A percentile compares a stretch with the other conserved stretches of the same genome.
phyloP scores from a whole-genome alignment of 2,113 vertebrate species.

The Felis chaus region DNA sequence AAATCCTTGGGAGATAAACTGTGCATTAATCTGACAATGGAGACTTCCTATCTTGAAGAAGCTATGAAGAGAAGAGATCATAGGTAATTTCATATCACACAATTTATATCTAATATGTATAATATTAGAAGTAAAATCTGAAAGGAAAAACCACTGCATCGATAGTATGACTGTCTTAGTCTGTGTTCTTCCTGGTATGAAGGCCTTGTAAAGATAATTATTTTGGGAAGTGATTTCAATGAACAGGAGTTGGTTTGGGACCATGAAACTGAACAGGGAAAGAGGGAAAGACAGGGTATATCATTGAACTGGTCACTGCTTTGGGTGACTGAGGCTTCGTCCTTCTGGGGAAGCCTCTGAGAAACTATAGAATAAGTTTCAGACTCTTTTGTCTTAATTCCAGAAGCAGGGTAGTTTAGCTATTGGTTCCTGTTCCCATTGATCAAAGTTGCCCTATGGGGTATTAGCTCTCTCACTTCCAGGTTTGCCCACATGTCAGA shows the following conservation, averaged over 20 bases:
- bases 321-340: not conserved
- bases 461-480: not conserved
- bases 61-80: not conserved
- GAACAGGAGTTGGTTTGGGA: not conserved
- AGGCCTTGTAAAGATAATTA: not conserved
- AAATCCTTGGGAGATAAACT: not conserved
- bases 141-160: not conserved
- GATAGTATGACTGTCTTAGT: not conserved
- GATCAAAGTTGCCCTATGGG: not conserved
- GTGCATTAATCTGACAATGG: not conserved
- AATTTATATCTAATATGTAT: not conserved
- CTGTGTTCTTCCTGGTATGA: not conserved
- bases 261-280: not conserved
- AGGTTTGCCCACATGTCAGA: not conserved
- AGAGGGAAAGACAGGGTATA: not conserved
- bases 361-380: not conserved
- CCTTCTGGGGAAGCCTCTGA: not conserved
- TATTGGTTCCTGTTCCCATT: not conserved
- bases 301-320: not conserved
- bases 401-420: not conserved
- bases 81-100: not conserved
- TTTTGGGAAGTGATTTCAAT: not conserved
- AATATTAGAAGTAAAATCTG: not conserved
- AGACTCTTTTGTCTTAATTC: not conserved
- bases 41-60: slow-evolving; percentile 25